Evolutionary conservation across 2,113 vertebrate genomes (phyloP).

Genomic region (Grammomys dolichurus): DNA sequence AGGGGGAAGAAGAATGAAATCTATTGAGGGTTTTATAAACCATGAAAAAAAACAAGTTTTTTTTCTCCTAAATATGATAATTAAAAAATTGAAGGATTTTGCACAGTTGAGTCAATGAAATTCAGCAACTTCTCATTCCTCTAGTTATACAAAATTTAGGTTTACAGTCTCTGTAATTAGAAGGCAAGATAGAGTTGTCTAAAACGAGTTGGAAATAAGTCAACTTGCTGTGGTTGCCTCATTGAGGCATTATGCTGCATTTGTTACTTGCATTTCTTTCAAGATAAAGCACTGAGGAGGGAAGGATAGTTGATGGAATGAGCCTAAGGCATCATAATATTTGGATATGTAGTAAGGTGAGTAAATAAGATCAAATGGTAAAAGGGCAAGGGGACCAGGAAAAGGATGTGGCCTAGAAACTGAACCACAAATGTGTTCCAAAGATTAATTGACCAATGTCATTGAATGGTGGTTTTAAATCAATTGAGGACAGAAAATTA

Average conservation of each 20-base stretch:
- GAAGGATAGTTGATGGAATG: not conserved
- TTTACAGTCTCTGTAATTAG: not conserved
- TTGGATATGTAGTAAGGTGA: not conserved
- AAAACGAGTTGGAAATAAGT: not conserved
- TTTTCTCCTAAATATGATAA: not conserved
- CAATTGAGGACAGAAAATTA: constrained; percentile 2
- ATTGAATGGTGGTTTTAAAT: not conserved
- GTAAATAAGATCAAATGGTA: not conserved
- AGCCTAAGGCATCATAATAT: not conserved
- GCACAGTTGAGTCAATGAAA: not conserved
- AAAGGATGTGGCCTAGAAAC: not conserved
- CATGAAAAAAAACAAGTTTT: not conserved
- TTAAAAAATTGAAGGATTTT: not conserved
- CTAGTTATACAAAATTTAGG: constrained; percentile 36
- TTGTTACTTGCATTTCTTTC: not conserved
- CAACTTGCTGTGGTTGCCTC: not conserved
- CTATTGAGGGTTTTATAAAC: not conserved
- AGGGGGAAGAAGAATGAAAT: not conserved
- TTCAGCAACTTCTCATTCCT: not conserved
- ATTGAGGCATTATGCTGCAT: not conserved
- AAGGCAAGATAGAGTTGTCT: not conserved
- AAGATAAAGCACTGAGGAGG: not conserved
- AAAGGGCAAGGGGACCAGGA: not conserved
- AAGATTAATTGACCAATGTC: not conserved
- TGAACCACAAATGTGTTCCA: not conserved